These are phyloP conservation scores for Zaprionus camerounensis DNA, from an alignment of 1,140 invertebrate genomes.

Conservation along the genomic window DNA sequence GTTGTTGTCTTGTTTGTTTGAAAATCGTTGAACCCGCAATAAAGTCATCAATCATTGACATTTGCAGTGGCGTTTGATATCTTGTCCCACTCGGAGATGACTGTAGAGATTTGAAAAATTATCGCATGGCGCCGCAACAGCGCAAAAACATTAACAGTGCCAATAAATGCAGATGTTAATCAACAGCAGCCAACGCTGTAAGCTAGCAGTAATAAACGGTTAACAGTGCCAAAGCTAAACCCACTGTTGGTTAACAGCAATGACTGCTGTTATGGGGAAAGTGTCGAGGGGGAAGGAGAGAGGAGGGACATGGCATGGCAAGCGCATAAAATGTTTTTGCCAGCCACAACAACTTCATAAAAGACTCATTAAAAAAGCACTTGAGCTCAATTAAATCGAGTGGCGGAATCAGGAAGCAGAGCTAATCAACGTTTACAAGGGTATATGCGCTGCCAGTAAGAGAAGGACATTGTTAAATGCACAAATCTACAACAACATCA, in stretches of 20 bases:
- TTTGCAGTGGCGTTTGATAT: constrained; percentile 72
- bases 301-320: background rate
- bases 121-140: constrained; percentile 66
- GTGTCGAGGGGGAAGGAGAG: background rate
- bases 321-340: constrained; percentile 27
- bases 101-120: constrained; percentile 68
- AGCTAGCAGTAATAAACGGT: background rate
- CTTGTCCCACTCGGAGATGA: constrained; percentile 26
- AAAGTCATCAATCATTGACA: constrained; percentile 84
- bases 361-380: constrained; percentile 80
- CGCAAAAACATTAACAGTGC: constrained; percentile 21
- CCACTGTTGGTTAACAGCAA: background rate
- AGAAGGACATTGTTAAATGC: constrained; percentile 42
- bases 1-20: constrained; percentile 60
- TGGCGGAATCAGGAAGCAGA: constrained; percentile 45
- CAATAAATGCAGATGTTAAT: constrained; percentile 11
- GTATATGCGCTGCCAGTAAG: constrained; percentile 48
- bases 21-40: constrained; percentile 82
- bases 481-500: constrained; percentile 4
- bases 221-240: background rate
- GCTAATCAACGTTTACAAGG: constrained; percentile 77
- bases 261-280: constrained; percentile 4
- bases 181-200: constrained; percentile 4
- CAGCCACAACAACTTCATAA: constrained; percentile 63
- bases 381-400: constrained; percentile 79